A percentile compares a stretch with the other conserved stretches of the same genome.
Evolutionary conservation across 2,888 invertebrate genomes (phyloP).

Genomic region (Sphaerophoria rueppellii): DNA sequence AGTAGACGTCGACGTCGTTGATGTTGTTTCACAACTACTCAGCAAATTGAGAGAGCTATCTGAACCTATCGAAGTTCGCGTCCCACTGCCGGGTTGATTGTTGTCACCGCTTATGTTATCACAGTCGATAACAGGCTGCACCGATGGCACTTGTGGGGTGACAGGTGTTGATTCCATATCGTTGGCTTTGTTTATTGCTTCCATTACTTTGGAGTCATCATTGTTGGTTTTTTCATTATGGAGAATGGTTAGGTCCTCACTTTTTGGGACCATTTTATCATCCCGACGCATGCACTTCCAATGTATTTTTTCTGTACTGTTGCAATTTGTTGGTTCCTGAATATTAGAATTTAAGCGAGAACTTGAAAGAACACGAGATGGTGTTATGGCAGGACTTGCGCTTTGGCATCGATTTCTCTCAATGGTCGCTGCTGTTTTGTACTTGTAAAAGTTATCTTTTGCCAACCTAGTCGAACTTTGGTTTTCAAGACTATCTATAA

Average conservation of each 20-base stretch:
- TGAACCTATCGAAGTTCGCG: slow-evolving; percentile 73
- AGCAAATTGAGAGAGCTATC: slow-evolving; percentile 51
- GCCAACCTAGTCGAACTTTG: slow-evolving; percentile 71
- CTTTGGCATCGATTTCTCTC: slow-evolving; percentile 64
- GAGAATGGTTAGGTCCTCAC: slow-evolving; percentile 12
- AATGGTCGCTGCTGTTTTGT: slow-evolving; percentile 79
- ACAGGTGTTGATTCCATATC: slow-evolving; percentile 36
- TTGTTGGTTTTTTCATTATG: slow-evolving; percentile 22
- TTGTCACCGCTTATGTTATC: slow-evolving; percentile 59
- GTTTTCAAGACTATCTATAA: slow-evolving; percentile 67
- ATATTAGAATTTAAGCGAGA: slow-evolving; percentile 66
- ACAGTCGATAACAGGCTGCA: slow-evolving; percentile 48
- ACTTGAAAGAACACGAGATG: slow-evolving; percentile 67
- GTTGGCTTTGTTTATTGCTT: slow-evolving; percentile 35
- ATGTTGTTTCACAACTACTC: slow-evolving; percentile 50
- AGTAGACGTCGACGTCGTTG: background rate
- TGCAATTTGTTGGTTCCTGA: slow-evolving; percentile 57
- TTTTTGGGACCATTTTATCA: slow-evolving; percentile 74
- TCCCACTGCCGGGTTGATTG: slow-evolving; percentile 59
- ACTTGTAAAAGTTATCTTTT: slow-evolving; percentile 82
- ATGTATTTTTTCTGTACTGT: slow-evolving; percentile 77
- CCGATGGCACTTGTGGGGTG: slow-evolving; percentile 32
- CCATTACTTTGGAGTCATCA: slow-evolving; percentile 35
- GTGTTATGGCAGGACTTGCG: slow-evolving; percentile 74
- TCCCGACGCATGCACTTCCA: slow-evolving; percentile 80